These are phyloP conservation scores for Cataglyphis rosenhaueri DNA, from an alignment of 2,888 invertebrate species.

Conservation along the genomic window DNA sequence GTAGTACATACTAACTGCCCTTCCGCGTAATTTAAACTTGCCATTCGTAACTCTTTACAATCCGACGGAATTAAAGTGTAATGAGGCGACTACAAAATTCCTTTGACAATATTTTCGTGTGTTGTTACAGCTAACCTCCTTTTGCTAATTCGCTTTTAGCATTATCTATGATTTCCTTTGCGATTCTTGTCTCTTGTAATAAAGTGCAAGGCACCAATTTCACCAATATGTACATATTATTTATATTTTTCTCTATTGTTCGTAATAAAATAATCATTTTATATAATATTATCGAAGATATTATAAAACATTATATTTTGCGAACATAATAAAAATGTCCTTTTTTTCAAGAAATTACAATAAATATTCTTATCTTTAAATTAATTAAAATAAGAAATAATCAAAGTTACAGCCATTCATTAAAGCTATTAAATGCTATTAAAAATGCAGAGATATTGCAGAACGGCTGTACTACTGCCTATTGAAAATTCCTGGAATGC, in stretches of 20 bases:
- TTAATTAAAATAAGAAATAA: neutral
- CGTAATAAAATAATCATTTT: neutral
- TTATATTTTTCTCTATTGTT: neutral
- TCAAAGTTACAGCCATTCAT: neutral
- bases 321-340: neutral
- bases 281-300: neutral
- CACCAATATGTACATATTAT: neutral
- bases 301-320: neutral
- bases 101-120: constrained; percentile 7
- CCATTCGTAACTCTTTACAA: constrained; percentile 52
- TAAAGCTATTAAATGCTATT: neutral
- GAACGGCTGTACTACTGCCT: neutral
- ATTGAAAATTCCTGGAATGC: neutral
- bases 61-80: constrained; percentile 27
- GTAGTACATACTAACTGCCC: constrained; percentile 58
- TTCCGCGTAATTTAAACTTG: constrained; percentile 71
- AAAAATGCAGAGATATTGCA: neutral
- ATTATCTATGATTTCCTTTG: neutral
- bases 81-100: constrained; percentile 14
- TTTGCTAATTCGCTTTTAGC: neutral
- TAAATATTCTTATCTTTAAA: neutral
- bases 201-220: neutral
- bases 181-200: neutral
- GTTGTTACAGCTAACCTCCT: neutral
- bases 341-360: neutral